Evolutionary conservation across 2,797 vertebrate species (phyloP), one percentile per base, ranked within the genome.

Genomic region (Garrulus glandarius): DNA sequence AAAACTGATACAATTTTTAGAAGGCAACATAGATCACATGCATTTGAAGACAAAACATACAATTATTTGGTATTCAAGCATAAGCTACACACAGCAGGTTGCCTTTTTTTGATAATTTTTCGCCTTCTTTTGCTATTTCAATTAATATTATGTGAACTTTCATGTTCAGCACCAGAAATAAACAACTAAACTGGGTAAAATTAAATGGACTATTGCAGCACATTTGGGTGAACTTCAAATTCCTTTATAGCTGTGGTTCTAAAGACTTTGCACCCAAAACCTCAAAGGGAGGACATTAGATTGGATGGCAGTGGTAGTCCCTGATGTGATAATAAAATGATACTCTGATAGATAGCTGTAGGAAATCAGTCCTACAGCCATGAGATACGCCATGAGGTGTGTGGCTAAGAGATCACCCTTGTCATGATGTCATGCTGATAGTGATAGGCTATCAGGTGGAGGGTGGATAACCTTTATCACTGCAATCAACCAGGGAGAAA

Each of bases 281-380:
- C 6, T 61, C 26, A 43, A 50, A 67, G 13, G 10, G 4, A 59
- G 4, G 11, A 0, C 11, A 15, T 30, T 63, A 16, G 9, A 52
- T 49, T 7, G 23, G 10, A 32, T 12, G 27, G 5, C 1, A 4
- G 7, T 15, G 3, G 12, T 39, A 11, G 15, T 13, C 10, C 15
- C 4, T 5, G 1, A 14, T 49, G 23, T 50, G 18, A n/a, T n/a
- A 30, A 34, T 32, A 29, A 86, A 60, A 44, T 47, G 5, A 43
- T 46, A 27, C 22, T 43, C 53, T 20, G 13, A 36, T 21, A 20
- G 18, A 61, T 2, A 19, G 26, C 39, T 27, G 6, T 8, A 34
- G 21, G 39, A 53, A 53, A 60, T 60, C 17, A 34, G 24, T 22
- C 30, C 69, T 44, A 29, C 14, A 61, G 47, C 3, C 41, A 21